Base-by-base conservation (phyloP, 2,797 vertebrate genomes). In the Tympanoctomys barrerae region DNA sequence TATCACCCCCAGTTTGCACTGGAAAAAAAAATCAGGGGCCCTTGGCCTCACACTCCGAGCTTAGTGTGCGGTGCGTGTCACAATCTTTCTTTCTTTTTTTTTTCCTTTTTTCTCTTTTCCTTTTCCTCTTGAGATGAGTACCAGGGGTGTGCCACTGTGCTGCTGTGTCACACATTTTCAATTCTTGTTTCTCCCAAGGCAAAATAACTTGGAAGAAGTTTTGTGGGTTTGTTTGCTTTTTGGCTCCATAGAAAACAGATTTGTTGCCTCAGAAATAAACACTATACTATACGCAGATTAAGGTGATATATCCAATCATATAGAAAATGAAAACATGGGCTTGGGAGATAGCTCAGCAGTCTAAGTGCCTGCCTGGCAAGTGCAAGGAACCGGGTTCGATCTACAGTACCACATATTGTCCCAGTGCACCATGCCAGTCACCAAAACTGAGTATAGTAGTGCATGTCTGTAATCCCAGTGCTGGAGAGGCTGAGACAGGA, bases 1-100 rank as follows among this genome's bases (percentile, higher is more conserved):
- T 70, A 16, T n/a, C 33, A 8, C 94, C 64, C 42, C 36, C 1
- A 36, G 3, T 77, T 71, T 81, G 59, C 28, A 91, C 16, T 68
- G 88, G 92, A 89, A 62, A 73, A 95, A 90, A 73, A 95, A 90
- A 33, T 10, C 22, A 57, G 57, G 33, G 89, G 28, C 92, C 83
- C 42, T 83, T n/a, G 21, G 68, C 7, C n/a, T 22, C 18, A 19
- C 62, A 24, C 61, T 7, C 19, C 77, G 54, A 14, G 22, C 93
- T 14, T 80, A 22, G 42, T 57, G 71, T 46, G 57, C 95, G 84
- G 22, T 75, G 14, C 33, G 21, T 11, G 24, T 7, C 39, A n/a
- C 36, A 71, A 24, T 42, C 39, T 42, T 49, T 31, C 12, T 24
- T 77, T 24, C 3, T 8, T 46, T 22, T 18, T 49, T 14, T 2